Base-by-base conservation (phyloP, 2,113 vertebrate genomes). In the Cinclus mexicanus region DNA sequence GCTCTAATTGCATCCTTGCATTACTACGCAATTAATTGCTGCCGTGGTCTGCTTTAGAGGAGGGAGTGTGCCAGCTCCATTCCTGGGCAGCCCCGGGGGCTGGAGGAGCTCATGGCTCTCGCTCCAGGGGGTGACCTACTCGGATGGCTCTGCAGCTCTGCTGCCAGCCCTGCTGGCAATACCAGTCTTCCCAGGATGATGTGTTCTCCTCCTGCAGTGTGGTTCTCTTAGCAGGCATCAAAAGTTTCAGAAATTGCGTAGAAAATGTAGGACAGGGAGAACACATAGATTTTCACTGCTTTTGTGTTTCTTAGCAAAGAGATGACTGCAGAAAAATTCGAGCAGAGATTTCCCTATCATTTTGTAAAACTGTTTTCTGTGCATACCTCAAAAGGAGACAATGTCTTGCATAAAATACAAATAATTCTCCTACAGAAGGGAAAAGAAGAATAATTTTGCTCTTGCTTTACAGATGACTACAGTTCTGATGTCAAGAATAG, bases 21-120 rank as follows among this genome's bases (percentile, higher is more conserved):
- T 95, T 93, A 68, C 94, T 87, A 29, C 63, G 69, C 93, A 94
- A 96, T 97, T 97, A 95, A 95, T 90, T 95, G 91, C 93, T 96
- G 83, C 93, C 83, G 19, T 77, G 83, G 55, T 70, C 86, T 87
- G 77, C 89, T 78, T 2, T 2, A 81, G 95, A 96, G 86, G 47
- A 77, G 35, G 18, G 56, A 90, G 47, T 3, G 4, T 95, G 96
- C 94, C 95, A 94, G 80, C 86, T 94, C 89, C 4, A 0, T 86
- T 74, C 76, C 88, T 52, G 88, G 71, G 90, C 87, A 93, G 85
- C 86, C 63, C 90, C 2, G 2, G 61, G 91, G 90, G 84, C 96
- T 80, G 72, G 83, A 93, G 89, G 59, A 94, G 64, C 92, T 96
- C 76, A 20, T 2, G 68, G 76, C 90, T 88, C 85, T 93, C 16